Base-by-base conservation (phyloP, 2,888 invertebrate genomes). In the Coelopa pilipes region DNA sequence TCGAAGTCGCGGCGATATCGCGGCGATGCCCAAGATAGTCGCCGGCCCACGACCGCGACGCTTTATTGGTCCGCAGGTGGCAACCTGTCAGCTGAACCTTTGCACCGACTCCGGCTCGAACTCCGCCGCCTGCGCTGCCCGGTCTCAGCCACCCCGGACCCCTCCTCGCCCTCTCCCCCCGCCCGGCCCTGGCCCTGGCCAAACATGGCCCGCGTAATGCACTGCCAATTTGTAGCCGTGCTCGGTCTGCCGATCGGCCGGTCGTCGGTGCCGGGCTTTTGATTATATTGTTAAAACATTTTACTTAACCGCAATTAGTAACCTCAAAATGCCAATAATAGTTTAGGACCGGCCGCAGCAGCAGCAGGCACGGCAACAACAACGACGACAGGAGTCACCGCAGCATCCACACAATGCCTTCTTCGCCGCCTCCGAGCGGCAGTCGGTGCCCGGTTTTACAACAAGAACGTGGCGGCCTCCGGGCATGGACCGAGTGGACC, bases 221-320 rank as follows among this genome's bases (percentile, higher is more conserved):
- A 13, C 24, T 46, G 45, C 46, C 50, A 24, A 66, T n/a, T 66
- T 66, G 66, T 66, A 50, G 49, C 17, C n/a, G 21, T 49, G 50
- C 1, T 49, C 15, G 46, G 1, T 59, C 53, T 11, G 3, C 12
- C 34, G 24, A 2, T 62, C 34, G 60, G 53, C 10, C 15, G 11
- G 12, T 34, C 34, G 63, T 63, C 45, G 63, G 63, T 63, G 19
- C 17, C 19, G 19, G 21, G 66, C 66, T 66, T 66, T 66, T 76
- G 76, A 78, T 78, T 79, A 77, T 78, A 78, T 79, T 78, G 77
- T 78, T 78, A 76, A 79, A 77, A 77, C 73, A 75, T 76, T 78
- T 77, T 78, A 77, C 76, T 78, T 77, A 78, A 76, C 77, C 77
- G 76, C 79, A 79, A 79, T 79, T 79, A 79, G 79, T 79, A 78